A percentile compares a stretch with the other conserved stretches of the same genome.
Evolutionary conservation across 1,140 invertebrate genomes (phyloP).

Genomic region (Drosophila tropicalis): DNA sequence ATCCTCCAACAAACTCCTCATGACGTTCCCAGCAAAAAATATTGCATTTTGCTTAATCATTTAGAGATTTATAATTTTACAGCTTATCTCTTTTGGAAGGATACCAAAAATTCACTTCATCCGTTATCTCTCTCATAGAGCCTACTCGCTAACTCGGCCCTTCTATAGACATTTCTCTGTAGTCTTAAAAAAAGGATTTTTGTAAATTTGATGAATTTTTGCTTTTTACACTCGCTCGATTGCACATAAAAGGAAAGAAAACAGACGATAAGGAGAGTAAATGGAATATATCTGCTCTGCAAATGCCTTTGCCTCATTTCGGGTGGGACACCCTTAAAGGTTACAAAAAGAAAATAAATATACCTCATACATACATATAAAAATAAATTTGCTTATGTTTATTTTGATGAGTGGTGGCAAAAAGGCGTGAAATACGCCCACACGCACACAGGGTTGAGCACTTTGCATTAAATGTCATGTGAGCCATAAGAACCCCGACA

Average conservation of each 20-base stretch:
- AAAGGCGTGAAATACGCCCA: constrained; percentile 67
- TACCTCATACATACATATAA: background rate
- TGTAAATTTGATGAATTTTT: constrained; percentile 69
- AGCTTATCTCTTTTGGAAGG: too few relatives aligned
- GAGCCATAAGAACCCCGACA: background rate
- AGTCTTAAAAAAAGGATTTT: constrained; percentile 49
- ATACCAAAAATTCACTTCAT: too few relatives aligned
- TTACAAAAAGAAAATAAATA: constrained; percentile 16
- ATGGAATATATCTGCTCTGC: background rate
- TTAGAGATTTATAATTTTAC: too few relatives aligned
- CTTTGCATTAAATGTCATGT: constrained; percentile 73
- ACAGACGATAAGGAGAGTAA: background rate
- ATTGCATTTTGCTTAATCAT: too few relatives aligned
- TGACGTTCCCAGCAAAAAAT: too few relatives aligned
- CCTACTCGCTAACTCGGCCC: too few relatives aligned
- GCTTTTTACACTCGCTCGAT: constrained; percentile 58
- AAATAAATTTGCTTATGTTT: constrained; percentile 50
- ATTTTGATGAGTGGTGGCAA: constrained; percentile 70
- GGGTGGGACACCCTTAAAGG: constrained; percentile 30
- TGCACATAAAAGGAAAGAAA: constrained; percentile 61
- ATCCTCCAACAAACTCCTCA: too few relatives aligned
- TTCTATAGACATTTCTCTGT: background rate
- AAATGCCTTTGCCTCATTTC: constrained; percentile 53
- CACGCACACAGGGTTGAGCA: constrained; percentile 27
- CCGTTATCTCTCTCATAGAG: too few relatives aligned